These are phyloP conservation scores for Sisyra terminalis DNA, from an alignment of 2,888 invertebrate species.

Conservation along the genomic window DNA sequence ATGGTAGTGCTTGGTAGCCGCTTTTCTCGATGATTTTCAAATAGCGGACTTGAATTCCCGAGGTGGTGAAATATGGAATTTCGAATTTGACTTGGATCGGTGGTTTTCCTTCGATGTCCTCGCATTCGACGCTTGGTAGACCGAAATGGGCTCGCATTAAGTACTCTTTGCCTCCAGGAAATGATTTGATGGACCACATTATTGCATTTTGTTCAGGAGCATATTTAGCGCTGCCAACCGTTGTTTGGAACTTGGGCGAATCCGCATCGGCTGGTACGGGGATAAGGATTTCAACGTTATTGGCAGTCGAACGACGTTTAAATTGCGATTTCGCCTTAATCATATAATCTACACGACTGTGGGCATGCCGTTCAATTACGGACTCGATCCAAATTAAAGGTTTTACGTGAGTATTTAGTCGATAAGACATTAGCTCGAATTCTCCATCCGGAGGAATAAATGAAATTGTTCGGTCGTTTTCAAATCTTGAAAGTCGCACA, in stretches of 20 bases:
- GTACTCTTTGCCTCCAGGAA: slow-evolving; percentile 89
- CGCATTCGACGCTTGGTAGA: slow-evolving; percentile 74
- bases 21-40: slow-evolving; percentile 92
- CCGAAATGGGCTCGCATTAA: slow-evolving; percentile 90
- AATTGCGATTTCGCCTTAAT: slow-evolving; percentile 93
- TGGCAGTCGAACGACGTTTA: slow-evolving; percentile 83
- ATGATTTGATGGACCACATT: slow-evolving; percentile 89
- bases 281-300: slow-evolving; percentile 87
- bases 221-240: slow-evolving; percentile 83
- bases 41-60: slow-evolving; percentile 84
- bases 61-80: slow-evolving; percentile 92
- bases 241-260: slow-evolving; percentile 87
- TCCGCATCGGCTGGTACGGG: slow-evolving; percentile 87
- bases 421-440: slow-evolving; percentile 90
- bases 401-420: slow-evolving; percentile 79
- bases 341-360: slow-evolving; percentile 89
- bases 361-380: slow-evolving; percentile 85
- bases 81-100: slow-evolving; percentile 93
- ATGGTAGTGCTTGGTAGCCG: slow-evolving; percentile 88
- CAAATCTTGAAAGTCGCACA: slow-evolving; percentile 80
- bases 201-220: slow-evolving; percentile 84
- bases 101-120: slow-evolving; percentile 79
- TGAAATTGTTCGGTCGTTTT: slow-evolving; percentile 87
- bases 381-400: slow-evolving; percentile 93
- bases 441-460: slow-evolving; percentile 95